phyloP scores from a whole-genome alignment of 30 jellyfish, hydroid and myxozoan species.

The Aurelia aurita region DNA sequence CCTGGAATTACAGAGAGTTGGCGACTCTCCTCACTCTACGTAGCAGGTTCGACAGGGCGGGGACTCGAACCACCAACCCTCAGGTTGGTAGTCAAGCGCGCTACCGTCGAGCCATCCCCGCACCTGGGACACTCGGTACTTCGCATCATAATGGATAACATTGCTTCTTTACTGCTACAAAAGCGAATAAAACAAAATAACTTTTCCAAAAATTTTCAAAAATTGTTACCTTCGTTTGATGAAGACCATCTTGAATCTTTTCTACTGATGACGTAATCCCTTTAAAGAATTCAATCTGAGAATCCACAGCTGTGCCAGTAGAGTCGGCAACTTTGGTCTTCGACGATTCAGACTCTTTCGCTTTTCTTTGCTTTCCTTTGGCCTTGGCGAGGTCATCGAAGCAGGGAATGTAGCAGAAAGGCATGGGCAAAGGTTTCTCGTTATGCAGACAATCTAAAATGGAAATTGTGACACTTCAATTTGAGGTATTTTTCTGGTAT shows the following conservation, averaged over 20 bases:
- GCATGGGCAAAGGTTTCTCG: slow-evolving; percentile 74
- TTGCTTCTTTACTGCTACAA: too few relatives aligned
- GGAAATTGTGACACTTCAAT: too few relatives aligned
- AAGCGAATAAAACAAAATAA: too few relatives aligned
- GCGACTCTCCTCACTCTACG: too few relatives aligned
- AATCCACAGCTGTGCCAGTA: slow-evolving; percentile 41
- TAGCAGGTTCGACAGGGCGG: too few relatives aligned
- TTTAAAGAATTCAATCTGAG: slow-evolving; percentile 56
- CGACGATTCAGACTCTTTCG: not conserved
- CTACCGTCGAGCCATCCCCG: too few relatives aligned
- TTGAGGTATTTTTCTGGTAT: too few relatives aligned
- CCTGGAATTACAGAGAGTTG: too few relatives aligned
- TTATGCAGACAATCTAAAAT: slow-evolving; percentile 79
- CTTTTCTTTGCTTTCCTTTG: slow-evolving; percentile 13
- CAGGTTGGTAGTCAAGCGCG: too few relatives aligned
- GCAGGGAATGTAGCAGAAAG: slow-evolving; percentile 90
- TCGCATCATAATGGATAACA: too few relatives aligned
- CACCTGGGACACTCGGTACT: too few relatives aligned
- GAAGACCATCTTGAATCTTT: not conserved
- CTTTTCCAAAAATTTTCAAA: not conserved
- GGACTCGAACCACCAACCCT: too few relatives aligned
- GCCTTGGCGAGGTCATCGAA: slow-evolving; percentile 44
- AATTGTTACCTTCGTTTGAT: not conserved
- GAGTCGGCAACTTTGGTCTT: not conserved
- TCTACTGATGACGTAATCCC: not conserved